phyloP scores from a whole-genome alignment of 1,140 invertebrate species.

The Lordiphosa mommai region DNA sequence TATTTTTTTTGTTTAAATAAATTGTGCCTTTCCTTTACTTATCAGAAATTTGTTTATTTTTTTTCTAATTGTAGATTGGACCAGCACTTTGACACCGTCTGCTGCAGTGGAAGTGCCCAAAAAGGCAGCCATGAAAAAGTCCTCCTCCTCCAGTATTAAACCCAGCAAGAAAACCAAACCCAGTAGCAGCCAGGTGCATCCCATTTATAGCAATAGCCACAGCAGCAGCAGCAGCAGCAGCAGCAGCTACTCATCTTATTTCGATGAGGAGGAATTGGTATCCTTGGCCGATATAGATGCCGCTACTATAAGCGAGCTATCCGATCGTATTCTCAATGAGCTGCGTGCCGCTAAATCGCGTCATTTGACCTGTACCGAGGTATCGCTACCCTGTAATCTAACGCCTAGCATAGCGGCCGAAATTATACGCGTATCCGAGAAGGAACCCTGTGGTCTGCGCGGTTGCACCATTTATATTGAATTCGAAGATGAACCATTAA shows the following conservation, averaged over 20 bases:
- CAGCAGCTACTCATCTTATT: constrained; percentile 18
- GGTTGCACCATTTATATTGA: constrained; percentile 89
- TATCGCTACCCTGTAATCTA: constrained; percentile 89
- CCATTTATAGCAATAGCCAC: constrained; percentile 4
- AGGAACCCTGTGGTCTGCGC: constrained; percentile 90
- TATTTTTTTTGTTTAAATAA: constrained; percentile 9
- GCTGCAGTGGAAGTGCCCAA: constrained; percentile 46
- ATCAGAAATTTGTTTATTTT: constrained; percentile 34
- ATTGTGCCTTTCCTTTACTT: constrained; percentile 21
- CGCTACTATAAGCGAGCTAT: constrained; percentile 81
- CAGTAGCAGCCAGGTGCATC: constrained; percentile 13
- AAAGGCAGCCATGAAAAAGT: constrained; percentile 36
- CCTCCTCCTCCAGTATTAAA: constrained; percentile 40
- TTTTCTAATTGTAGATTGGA: constrained; percentile 67
- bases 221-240: constrained; percentile 42
- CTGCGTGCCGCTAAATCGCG: constrained; percentile 88
- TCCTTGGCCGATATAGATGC: constrained; percentile 32
- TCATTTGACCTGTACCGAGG: constrained; percentile 89
- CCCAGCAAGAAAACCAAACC: constrained; percentile 51
- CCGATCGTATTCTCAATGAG: constrained; percentile 86
- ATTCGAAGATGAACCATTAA: constrained; percentile 85
- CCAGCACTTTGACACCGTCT: constrained; percentile 64
- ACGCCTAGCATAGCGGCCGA: constrained; percentile 87
- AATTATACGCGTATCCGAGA: constrained; percentile 88
- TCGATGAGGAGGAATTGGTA: constrained; percentile 29